Evolutionary conservation across 2,113 vertebrate genomes (phyloP).

Genomic region (Platichthys stellatus): DNA sequence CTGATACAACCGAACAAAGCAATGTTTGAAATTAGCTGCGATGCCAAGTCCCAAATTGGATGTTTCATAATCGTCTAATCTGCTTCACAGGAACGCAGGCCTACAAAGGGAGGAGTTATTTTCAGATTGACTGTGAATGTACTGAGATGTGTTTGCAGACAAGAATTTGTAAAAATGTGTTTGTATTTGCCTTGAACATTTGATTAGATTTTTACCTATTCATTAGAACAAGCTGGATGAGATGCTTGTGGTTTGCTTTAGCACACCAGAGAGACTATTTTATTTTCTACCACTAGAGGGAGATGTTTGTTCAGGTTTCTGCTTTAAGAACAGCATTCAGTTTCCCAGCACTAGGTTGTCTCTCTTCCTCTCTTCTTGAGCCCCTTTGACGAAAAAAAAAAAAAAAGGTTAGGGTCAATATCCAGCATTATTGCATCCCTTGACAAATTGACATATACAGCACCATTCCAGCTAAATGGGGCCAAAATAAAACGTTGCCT

Average conservation of each 20-base stretch:
- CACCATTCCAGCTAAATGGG: conserved; percentile 49
- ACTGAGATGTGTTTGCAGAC: background rate
- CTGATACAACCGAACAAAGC: conserved; percentile 28
- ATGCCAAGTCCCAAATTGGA: conserved; percentile 21
- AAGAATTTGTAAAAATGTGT: background rate
- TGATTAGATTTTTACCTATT: background rate
- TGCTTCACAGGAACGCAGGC: background rate
- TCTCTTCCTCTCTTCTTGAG: conserved; percentile 10
- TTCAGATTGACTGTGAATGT: background rate
- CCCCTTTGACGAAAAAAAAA: conserved; percentile 40
- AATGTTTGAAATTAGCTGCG: conserved; percentile 1
- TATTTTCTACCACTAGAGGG: conserved; percentile 67
- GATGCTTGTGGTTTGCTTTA: background rate
- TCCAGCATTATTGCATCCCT: conserved; percentile 51
- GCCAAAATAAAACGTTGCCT: conserved; percentile 55
- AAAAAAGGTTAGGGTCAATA: conserved; percentile 58
- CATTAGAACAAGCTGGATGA: background rate
- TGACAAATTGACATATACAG: conserved; percentile 65
- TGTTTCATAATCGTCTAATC: conserved; percentile 32
- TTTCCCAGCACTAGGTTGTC: conserved; percentile 26
- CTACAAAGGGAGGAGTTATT: background rate
- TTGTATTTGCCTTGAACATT: background rate
- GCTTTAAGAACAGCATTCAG: conserved; percentile 28
- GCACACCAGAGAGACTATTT: background rate
- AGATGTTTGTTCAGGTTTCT: conserved; percentile 64